Evolutionary conservation across 2,888 invertebrate species (phyloP), one percentile per base, ranked within the genome.

Genomic region (Stramonita haemastoma): DNA sequence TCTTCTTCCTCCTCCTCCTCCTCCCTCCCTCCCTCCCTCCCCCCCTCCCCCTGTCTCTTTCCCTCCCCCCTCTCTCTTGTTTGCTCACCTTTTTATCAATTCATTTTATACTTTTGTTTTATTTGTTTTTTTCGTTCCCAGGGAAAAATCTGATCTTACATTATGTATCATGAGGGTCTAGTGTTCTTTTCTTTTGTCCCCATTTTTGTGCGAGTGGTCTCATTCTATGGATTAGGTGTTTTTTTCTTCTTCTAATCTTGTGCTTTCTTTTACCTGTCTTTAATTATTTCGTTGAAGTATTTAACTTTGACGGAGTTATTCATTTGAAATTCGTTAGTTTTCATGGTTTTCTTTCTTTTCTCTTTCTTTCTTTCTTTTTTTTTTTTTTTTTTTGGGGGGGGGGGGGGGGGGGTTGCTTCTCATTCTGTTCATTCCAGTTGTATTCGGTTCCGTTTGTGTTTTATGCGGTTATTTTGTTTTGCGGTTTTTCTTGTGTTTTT

Each of bases 111-210:
- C 8, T 46, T 2, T 46, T 46, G 46, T 46, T 46, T 46, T 46
- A 5, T 46, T 46, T 2, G 46, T 46, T 46, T 2, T 2, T 46
- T 46, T 46, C 2, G 46, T 46, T 46, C 46, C 2, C 8, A 8
- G 46, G 46, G 46, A 73, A n/a, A 73, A 73, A 73, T 73, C 73
- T 73, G 22, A 73, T 73, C n/a, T 73, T 73, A 73, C 73, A 73
- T 73, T 73, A 73, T n/a, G 73, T n/a, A 73, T n/a, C 73, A 73
- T 73, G 73, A 26, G 26, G 26, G 4, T 13, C 13, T 22, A 11
- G 32, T 79, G 15, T 79, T 11, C 26, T 22, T 73, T 79, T 5
- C 17, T 15, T 79, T 32, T 79, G 0, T 79, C 8, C 6, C 1
- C 5, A 22, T 79, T 34, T 79, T 34, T 79, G 8, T 79, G 11